Base-by-base conservation (phyloP, 2,888 invertebrate genomes). In the Bombylius discolor region DNA sequence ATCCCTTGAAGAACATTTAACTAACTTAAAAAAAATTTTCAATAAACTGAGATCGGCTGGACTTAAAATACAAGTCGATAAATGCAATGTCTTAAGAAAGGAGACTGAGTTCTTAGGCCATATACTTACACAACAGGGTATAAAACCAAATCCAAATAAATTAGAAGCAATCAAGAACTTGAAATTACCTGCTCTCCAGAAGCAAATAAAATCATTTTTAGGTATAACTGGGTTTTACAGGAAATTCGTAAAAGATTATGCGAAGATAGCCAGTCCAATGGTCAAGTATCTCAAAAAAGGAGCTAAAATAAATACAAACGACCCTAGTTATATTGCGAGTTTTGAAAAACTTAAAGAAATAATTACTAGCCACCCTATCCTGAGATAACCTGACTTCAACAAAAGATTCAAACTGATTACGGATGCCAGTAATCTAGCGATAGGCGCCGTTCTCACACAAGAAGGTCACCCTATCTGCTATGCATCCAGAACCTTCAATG, bases 81-180 rank as follows among this genome's bases (percentile, higher is more conserved):
- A 67, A 67, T 47, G 52, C 5, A 47, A 47, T 23, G 58, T 59
- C 45, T 44, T 58, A 6, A 36, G 13, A 9, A 58, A 54, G 12
- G 13, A 23, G 23, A 23, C 23, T 23, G 23, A 23, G 23, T 23
- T 23, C 23, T 23, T 23, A 3, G 23, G 23, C 23, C 23, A 23
- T 3, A 23, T 23, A 23, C 23, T 23, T 23, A 23, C 23, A 23
- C 23, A 23, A 23, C 23, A 23, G 23, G 23, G 23, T 23, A 23
- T 23, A 23, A 23, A 3, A 23, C 23, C 23, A 23, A 23, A 23
- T 23, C 23, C 23, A 23, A 23, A 23, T 23, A 23, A 23, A 23
- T 23, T 23, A 23, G 23, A 23, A 23, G 23, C 23, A 23, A 23
- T 23, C 3, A 23, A 23, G 23, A 23, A 23, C 23, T 23, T 23